Base-by-base conservation (phyloP, 35 echinoderm and acorn worm genomes). In the Apostichopus parvimensis region DNA sequence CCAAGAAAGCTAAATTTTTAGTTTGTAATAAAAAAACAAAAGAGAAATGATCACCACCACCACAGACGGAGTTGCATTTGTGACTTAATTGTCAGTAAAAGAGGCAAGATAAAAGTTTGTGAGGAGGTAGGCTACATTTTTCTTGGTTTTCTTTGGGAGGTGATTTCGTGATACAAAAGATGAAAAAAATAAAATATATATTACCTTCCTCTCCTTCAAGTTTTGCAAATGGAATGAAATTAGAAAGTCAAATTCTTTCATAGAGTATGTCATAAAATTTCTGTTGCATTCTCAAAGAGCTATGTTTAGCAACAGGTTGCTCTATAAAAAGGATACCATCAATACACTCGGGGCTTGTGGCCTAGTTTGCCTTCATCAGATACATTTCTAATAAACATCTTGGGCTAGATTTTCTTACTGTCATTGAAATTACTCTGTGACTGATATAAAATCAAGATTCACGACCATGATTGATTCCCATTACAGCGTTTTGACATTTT, bases 181-280 rank as follows among this genome's bases (percentile, higher is more conserved):
- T 61, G 17, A 20, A 22, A 18, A 68, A 68, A 68, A 18, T 11
- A 11, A 11, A 68, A 14, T 68, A 68, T 18, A 18, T 7, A 75
- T 75, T 75, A 75, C 71, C 71, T 75, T 75, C 71, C n/a, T 75
- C 71, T 75, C 71, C 71, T 75, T 75, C 71, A 75, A 61, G 71
- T 75, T 75, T 75, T 18, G 71, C 71, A 75, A 75, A 75, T 75
- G 71, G 71, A 75, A 75, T 22, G 20, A 75, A 75, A 75, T 75
- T 75, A 75, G 24, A 75, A 75, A 22, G 71, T 75, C 15, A 75
- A 75, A 75, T 75, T 18, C 21, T 75, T 18, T 7, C 6, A 75
- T 18, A 75, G n/a, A n/a, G n/a, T 20, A 75, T 75, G 71, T 75
- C 6, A 75, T n/a, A 22, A 75, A 75, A 75, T 12, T 61, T 61